phyloP scores from a whole-genome alignment of 2,113 vertebrate genomes.

The Monopterus albus region DNA sequence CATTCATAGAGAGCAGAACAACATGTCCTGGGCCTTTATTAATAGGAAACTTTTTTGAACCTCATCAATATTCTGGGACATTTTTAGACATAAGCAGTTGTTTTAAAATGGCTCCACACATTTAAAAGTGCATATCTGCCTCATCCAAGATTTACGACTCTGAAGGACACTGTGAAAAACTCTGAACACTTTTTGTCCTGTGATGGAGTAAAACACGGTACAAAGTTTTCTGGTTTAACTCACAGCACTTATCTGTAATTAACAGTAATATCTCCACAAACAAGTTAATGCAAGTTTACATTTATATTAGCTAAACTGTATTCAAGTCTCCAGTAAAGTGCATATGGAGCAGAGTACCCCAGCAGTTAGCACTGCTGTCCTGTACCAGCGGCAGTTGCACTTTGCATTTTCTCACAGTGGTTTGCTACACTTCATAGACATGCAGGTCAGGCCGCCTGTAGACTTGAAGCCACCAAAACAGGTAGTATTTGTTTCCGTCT shows the following conservation, averaged over 20 bases:
- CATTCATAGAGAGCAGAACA: not conserved
- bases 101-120: too few relatives aligned
- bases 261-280: not conserved
- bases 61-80: not conserved
- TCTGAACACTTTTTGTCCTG: not conserved
- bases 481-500: not conserved
- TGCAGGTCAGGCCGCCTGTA: constrained; percentile 6
- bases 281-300: too few relatives aligned
- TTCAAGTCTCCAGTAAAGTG: constrained; percentile 13
- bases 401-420: constrained; percentile 8
- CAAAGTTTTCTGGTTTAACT: too few relatives aligned
- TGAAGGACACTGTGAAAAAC: too few relatives aligned
- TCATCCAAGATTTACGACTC: too few relatives aligned
- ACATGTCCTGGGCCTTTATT: not conserved
- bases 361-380: constrained; percentile 6
- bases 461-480: not conserved
- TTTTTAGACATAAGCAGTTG: too few relatives aligned
- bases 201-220: not conserved
- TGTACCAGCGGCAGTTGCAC: not conserved
- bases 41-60: too few relatives aligned
- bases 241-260: not conserved
- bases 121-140: too few relatives aligned
- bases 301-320: not conserved
- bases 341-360: not conserved
- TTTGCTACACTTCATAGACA: not conserved